phyloP scores from a whole-genome alignment of 2,888 invertebrate genomes.

The Gymnosoma rotundatum region DNA sequence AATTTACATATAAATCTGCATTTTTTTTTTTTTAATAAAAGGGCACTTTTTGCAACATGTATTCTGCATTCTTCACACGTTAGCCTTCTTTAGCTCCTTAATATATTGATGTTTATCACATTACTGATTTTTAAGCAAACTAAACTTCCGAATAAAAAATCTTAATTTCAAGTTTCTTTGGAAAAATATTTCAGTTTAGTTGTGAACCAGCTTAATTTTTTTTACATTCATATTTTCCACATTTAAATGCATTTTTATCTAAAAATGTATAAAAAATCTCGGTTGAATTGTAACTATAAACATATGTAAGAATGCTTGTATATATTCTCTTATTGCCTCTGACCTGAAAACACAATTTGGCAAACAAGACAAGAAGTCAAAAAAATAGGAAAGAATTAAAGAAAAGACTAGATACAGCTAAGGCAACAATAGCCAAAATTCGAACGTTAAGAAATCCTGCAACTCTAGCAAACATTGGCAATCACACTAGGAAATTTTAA shows the following conservation, averaged over 20 bases:
- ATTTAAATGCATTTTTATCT: background rate
- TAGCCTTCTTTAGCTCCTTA: no score
- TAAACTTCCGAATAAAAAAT: no score
- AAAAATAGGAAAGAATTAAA: constrained; percentile 32
- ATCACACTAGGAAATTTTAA: background rate
- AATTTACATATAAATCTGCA: no score
- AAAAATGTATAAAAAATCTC: background rate
- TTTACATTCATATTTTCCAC: background rate
- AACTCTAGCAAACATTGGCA: constrained; percentile 12
- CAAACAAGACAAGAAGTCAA: constrained; percentile 69
- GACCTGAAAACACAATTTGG: constrained; percentile 80
- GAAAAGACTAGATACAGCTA: background rate
- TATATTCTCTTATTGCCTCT: constrained; percentile 72
- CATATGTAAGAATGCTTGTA: background rate
- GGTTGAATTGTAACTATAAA: background rate
- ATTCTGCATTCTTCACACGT: no score
- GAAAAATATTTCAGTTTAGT: no score
- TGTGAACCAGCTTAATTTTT: background rate
- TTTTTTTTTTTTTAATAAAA: no score
- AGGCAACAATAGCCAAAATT: constrained; percentile 20
- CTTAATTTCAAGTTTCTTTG: no score
- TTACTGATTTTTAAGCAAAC: no score
- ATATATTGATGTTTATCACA: no score
- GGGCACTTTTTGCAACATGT: no score
- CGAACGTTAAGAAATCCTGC: background rate